These are phyloP conservation scores for Myotis yumanensis DNA, from an alignment of 2,113 vertebrate species.

Conservation along the genomic window DNA sequence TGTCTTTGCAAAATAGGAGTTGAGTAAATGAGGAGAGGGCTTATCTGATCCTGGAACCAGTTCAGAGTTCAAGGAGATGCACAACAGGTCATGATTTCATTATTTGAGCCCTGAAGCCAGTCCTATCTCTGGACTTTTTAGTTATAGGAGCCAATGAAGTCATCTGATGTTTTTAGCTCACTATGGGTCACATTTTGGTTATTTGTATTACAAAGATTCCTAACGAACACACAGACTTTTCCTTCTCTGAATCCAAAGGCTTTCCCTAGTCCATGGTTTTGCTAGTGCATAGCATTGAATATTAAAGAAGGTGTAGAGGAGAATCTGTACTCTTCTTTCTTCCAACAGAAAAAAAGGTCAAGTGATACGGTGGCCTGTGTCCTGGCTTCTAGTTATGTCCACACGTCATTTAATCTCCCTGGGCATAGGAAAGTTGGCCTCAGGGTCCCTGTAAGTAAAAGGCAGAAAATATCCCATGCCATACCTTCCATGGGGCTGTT, in stretches of 20 bases:
- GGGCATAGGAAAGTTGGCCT: no score
- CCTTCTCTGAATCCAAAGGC: neutral
- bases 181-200: neutral
- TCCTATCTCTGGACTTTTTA: neutral
- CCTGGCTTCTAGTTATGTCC: neutral
- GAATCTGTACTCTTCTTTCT: neutral
- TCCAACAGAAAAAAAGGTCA: neutral
- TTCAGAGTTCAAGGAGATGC: neutral
- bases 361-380: no score
- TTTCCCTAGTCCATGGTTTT: neutral
- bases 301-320: neutral
- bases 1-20: neutral
- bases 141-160: neutral
- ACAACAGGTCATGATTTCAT: neutral
- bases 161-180: neutral
- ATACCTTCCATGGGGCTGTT: neutral
- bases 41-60: neutral
- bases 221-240: neutral
- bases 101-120: neutral
- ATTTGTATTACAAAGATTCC: neutral
- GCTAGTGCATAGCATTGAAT: no score
- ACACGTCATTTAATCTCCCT: neutral
- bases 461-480: accelerated
- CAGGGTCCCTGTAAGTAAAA: neutral
- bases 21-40: neutral